A percentile compares a stretch with the other conserved stretches of the same genome.
Conservation (phyloP, 2,113 vertebrate species). For the Erythrolamprus reginae region DNA sequence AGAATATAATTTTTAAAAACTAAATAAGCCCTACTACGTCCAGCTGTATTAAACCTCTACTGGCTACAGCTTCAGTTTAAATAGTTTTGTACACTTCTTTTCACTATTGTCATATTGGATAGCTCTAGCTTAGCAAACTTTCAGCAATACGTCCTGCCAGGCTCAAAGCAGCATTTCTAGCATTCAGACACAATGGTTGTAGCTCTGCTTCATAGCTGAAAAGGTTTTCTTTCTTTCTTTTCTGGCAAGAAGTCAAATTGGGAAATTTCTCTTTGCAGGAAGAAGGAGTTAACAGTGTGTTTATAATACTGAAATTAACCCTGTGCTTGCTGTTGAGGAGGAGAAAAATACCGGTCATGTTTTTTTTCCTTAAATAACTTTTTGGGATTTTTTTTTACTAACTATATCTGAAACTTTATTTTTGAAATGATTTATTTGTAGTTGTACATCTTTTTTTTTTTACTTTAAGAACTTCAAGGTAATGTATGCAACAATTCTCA, state of each 20-base stretch:
- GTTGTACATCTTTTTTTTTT: neutral
- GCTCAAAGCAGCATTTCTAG: slow-evolving; percentile 4
- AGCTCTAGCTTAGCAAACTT: neutral
- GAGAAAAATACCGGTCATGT: neutral
- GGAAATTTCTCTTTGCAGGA: slow-evolving; percentile 17
- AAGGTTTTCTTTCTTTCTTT: neutral
- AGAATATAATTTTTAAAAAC: neutral
- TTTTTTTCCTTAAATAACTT: neutral
- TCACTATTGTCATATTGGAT: slow-evolving; percentile 3
- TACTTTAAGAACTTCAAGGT: neutral
- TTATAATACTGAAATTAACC: neutral
- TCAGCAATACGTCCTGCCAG: neutral
- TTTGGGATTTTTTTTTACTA: neutral
- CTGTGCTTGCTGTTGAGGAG: neutral
- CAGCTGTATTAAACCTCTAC: neutral
- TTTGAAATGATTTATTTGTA: neutral
- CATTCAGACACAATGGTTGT: slow-evolving; percentile 18
- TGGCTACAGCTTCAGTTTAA: neutral
- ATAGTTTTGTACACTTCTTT: neutral
- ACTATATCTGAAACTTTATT: neutral
- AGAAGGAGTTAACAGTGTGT: neutral
- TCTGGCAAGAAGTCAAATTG: neutral
- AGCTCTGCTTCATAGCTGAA: neutral
- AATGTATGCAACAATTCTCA: neutral
- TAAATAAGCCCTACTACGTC: neutral